phyloP scores from a whole-genome alignment of 1,140 invertebrate genomes.

The Diabrotica virgifera region DNA sequence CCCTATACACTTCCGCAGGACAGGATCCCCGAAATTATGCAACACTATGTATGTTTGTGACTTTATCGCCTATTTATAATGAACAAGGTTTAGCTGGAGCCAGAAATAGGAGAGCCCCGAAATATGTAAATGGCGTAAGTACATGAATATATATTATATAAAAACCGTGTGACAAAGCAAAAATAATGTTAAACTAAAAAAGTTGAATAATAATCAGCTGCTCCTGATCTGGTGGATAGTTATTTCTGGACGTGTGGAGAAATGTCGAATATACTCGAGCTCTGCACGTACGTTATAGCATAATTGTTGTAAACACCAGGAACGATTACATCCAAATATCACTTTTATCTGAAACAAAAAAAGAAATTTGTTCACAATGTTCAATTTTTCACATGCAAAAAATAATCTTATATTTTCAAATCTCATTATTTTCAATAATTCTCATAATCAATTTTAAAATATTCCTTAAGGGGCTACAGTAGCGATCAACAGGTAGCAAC shows the following conservation, averaged over 20 bases:
- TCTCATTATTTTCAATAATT: too few species aligned
- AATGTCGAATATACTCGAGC: neutral
- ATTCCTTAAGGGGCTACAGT: too few species aligned
- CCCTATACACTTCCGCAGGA: too few species aligned
- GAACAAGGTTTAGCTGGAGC: neutral
- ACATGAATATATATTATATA: slow-evolving; percentile 13
- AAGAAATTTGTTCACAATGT: too few species aligned
- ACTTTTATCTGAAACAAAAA: slow-evolving; percentile 3
- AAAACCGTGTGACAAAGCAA: slow-evolving; percentile 12
- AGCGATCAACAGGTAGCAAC: too few species aligned
- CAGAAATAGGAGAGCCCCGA: slow-evolving; percentile 1
- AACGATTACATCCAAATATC: neutral
- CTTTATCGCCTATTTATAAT: neutral
- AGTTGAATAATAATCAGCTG: slow-evolving; percentile 18
- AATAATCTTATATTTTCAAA: too few species aligned
- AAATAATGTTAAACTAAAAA: slow-evolving; percentile 13
- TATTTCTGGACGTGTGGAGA: slow-evolving; percentile 1
- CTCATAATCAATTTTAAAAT: too few species aligned
- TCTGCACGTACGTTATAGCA: neutral
- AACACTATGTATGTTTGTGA: too few species aligned
- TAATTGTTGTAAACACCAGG: neutral
- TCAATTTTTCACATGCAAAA: too few species aligned
- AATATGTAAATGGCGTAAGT: slow-evolving; percentile 12
- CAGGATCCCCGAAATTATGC: too few species aligned
- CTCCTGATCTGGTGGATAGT: neutral